Evolutionary conservation across 2,888 invertebrate genomes (phyloP).

Genomic region (Pristionchus exspectatus): DNA sequence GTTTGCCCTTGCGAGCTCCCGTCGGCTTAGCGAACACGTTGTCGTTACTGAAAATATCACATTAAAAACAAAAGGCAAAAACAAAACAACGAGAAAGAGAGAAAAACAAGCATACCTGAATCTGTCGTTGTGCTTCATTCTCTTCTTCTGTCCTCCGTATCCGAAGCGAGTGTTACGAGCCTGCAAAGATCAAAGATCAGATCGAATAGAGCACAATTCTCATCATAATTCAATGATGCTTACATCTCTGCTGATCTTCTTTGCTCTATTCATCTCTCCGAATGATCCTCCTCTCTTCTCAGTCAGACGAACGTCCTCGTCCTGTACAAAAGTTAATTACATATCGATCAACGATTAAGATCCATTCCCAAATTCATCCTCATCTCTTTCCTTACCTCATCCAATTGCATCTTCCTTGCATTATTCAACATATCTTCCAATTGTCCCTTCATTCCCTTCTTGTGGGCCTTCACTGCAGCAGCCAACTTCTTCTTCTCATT

Average conservation of each 20-base stretch:
- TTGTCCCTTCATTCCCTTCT: constrained; percentile 77
- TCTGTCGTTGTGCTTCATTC: constrained; percentile 90
- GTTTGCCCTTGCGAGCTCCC: constrained; percentile 39
- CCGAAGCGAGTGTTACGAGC: constrained; percentile 91
- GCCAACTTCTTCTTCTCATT: constrained; percentile 93
- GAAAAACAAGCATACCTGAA: neutral
- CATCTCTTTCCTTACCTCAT: constrained; percentile 55
- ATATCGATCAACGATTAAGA: neutral
- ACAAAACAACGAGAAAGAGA: neutral
- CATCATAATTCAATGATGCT: neutral
- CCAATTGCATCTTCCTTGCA: constrained; percentile 68
- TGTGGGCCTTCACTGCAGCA: constrained; percentile 93
- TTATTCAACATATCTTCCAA: constrained; percentile 77
- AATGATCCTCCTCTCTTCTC: constrained; percentile 53
- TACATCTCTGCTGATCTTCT: constrained; percentile 51
- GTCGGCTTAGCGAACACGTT: constrained; percentile 42
- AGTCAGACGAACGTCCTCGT: constrained; percentile 58
- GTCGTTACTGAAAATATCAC: constrained; percentile 35
- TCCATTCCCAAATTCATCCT: neutral
- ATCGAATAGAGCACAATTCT: neutral
- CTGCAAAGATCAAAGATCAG: neutral
- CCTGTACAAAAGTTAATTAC: constrained; percentile 12
- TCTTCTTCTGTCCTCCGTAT: constrained; percentile 95
- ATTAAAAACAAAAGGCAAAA: neutral
- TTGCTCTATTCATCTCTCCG: constrained; percentile 33